phyloP scores from a whole-genome alignment of 2,113 vertebrate genomes.

The Seriola dumerili region DNA sequence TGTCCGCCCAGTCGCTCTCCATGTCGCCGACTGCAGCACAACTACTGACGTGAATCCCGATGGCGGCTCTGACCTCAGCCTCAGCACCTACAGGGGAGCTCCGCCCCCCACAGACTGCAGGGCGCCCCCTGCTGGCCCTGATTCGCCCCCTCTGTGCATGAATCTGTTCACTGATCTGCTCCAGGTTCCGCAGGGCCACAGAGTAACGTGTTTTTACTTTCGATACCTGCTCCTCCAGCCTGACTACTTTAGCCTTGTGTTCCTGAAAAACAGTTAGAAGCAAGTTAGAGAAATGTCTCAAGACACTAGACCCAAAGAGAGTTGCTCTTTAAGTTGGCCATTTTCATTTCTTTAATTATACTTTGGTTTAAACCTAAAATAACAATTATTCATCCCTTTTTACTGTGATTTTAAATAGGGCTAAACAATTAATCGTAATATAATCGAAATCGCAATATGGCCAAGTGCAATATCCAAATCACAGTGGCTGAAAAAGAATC shows the following conservation, averaged over 20 bases:
- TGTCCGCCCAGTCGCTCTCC: conserved; percentile 75
- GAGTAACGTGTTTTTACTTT: conserved; percentile 92
- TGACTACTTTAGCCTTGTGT: conserved; percentile 90
- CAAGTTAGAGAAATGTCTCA: background rate
- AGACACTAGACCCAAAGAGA: too few species aligned
- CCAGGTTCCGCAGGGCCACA: conserved; percentile 90
- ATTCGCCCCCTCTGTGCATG: conserved; percentile 84
- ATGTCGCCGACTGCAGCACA: conserved; percentile 30
- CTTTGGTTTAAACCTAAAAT: too few species aligned
- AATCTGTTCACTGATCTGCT: conserved; percentile 95
- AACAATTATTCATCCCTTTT: background rate
- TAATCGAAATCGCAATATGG: too few species aligned
- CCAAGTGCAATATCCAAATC: too few species aligned
- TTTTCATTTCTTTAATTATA: background rate
- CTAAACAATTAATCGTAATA: too few species aligned
- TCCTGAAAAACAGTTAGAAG: conserved; percentile 81
- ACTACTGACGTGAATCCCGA: conserved; percentile 26
- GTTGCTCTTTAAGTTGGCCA: background rate
- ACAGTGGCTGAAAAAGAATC: too few species aligned
- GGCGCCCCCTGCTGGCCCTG: conserved; percentile 53
- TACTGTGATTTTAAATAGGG: too few species aligned
- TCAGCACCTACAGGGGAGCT: conserved; percentile 84
- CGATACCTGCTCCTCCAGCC: conserved; percentile 86
- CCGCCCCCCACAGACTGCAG: conserved; percentile 70
- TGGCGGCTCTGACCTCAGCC: conserved; percentile 64